phyloP scores from a whole-genome alignment of 35 echinoderm and acorn worm species.

The Apostichopus californicus region DNA sequence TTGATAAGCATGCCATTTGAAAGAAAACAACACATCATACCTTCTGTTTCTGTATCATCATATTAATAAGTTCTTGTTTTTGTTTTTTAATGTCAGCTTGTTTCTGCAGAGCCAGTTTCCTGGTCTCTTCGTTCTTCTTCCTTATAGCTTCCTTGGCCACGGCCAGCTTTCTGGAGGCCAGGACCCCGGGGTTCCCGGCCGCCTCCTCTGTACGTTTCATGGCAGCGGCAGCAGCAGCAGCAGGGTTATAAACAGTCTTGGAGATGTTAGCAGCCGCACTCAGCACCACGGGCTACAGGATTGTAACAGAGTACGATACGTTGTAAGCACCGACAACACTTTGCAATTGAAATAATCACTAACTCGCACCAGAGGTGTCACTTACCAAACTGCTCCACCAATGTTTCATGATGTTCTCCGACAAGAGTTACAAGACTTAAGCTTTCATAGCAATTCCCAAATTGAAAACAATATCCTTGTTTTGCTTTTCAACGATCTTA shows the following conservation, averaged over 20 bases:
- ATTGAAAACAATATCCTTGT: no score
- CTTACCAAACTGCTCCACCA: no score
- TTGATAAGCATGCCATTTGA: no score
- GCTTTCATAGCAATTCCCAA: no score
- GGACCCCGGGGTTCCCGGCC: conserved; percentile 1
- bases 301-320: no score
- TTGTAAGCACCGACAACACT: no score
- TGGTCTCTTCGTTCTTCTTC: conserved; percentile 81
- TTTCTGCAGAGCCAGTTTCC: conserved; percentile 70
- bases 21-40: background rate
- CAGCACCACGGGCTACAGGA: background rate
- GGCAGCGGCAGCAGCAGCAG: conserved; percentile 39
- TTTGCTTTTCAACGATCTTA: no score
- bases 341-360: no score
- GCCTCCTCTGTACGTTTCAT: conserved; percentile 8
- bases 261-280: conserved; percentile 54
- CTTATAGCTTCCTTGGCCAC: conserved; percentile 80
- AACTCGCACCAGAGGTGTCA: no score
- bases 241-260: conserved; percentile 86
- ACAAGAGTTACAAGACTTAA: no score
- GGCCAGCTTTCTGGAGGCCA: conserved; percentile 70
- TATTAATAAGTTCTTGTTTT: conserved; percentile 82
- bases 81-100: conserved; percentile 72
- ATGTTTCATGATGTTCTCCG: no score
- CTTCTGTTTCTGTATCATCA: conserved; percentile 92